Evolutionary conservation across 1,140 invertebrate species (phyloP), one percentile per base, ranked within the genome.

Genomic region (Scylla paramamosain): DNA sequence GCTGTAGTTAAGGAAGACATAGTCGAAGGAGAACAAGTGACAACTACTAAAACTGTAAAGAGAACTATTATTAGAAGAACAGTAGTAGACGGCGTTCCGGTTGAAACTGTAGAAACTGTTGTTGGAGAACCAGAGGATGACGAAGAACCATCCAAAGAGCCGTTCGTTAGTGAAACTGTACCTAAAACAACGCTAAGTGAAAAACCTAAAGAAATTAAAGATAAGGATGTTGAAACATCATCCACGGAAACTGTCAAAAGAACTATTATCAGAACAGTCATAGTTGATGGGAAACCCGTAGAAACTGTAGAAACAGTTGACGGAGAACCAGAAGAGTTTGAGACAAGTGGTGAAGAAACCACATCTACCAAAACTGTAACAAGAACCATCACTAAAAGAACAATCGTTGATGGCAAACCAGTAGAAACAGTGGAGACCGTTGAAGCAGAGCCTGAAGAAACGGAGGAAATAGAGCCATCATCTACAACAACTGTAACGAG

Each of bases 121-220:
- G 94, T 28, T 29, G 89, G 91, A 29, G 90, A 95, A 31, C 83
- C 89, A 48, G 67, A 45, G 86, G 91, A 95, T 31, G 77, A 32
- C 2, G 94, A 87, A 20, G 82, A 84, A 20, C 46, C 94, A 52
- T 31, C 7, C 29, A 77, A 92, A 59, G 82, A 67, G 48, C 77
- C 94, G 32, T 7, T n/a, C 28, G 31, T 82, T 45, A 16, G 0
- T 32, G 87, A 91, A 45, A 94, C 88, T 12, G 77, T 83, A 6
- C 90, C 87, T 6, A 89, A 31, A 46, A 77, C 52, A 52, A 94
- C 59, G 20, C n/a, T 89, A 39, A n/a, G 31, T 7, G 59, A 87
- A 89, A 45, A 67, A 32, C 48, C 93, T 4, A 31, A 7, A 48
- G 82, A 93, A n/a, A 52, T 45, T 48, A 25, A 7, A 14, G 77